These are phyloP conservation scores for Desoria tigrina DNA, from an alignment of 2,888 invertebrate species.

Conservation along the genomic window DNA sequence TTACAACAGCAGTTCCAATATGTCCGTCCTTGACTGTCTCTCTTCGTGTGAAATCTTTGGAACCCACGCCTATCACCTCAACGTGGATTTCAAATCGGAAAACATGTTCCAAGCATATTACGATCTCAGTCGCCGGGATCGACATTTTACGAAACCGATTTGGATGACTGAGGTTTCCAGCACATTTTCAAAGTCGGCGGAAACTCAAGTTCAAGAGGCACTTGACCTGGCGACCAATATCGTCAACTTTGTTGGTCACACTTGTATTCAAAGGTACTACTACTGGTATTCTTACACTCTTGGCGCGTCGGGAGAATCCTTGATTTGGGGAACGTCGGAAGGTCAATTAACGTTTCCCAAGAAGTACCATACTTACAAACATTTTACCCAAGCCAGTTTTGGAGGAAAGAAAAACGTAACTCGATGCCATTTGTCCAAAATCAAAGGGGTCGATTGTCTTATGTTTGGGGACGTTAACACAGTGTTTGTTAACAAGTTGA, in stretches of 20 bases:
- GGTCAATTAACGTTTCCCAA: constrained; percentile 25
- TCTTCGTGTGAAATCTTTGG: constrained; percentile 13
- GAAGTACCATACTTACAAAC: constrained; percentile 35
- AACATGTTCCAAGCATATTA: constrained; percentile 24
- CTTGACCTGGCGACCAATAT: constrained; percentile 29
- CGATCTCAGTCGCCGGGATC: constrained; percentile 17
- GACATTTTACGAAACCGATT: constrained; percentile 16
- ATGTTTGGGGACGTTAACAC: constrained; percentile 12
- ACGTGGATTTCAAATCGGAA: background rate
- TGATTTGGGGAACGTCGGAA: constrained; percentile 35
- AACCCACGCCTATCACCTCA: constrained; percentile 30
- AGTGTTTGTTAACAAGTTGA: constrained; percentile 22
- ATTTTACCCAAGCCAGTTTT: constrained; percentile 23
- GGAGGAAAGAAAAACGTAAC: background rate
- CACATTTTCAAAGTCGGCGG: constrained; percentile 12
- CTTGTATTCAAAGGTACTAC: constrained; percentile 39
- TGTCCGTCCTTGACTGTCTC: background rate
- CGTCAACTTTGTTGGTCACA: constrained; percentile 31
- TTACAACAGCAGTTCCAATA: constrained; percentile 3
- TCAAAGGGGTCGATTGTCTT: background rate
- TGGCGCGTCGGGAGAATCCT: constrained; percentile 29
- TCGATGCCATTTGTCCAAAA: constrained; percentile 12
- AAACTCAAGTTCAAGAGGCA: constrained; percentile 34
- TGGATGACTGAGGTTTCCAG: constrained; percentile 42
- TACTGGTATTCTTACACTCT: constrained; percentile 34